Base-by-base conservation (phyloP, 37 sponge, comb jelly and placozoan species). In the Cladorhizidae sp. region DNA sequence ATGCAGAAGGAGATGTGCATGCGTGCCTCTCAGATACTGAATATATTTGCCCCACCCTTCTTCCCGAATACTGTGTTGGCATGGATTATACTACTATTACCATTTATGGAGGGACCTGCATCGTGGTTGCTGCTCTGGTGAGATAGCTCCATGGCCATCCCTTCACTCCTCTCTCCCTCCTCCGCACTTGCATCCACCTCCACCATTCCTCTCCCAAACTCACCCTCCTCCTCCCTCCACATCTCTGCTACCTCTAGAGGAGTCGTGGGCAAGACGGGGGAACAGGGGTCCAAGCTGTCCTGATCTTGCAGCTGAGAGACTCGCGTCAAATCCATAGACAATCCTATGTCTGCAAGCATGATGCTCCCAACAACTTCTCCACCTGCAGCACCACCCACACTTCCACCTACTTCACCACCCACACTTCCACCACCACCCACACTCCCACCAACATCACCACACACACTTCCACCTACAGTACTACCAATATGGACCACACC, bases 241-340 rank as follows among this genome's bases (percentile, higher is more conserved):
- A 58, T 40, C 31, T 56, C 35, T 77, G 20, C 64, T 3, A 70
- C 80, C n/a, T 70, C 68, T 37, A 56, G 22, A 6, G 35, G 37
- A 2, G 80, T 80, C 43, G 81, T 81, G 28, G 81, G 81, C 5
- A 81, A 62, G 5, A 81, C 70, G 3, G 81, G 81, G 29, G 81
- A 81, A 25, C 39, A 9, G 32, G 69, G 80, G 17, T 40, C 56
- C 11, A 41, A 17, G 0, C 49, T 21, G 45, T 78, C 74, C 23
- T 29, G n/a, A 50, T 52, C 51, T 29, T 33, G 42, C 15, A 49
- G 64, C 64, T 17, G 28, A 12, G 64, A 0, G 22, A 77, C 78
- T 8, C 28, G 18, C 0, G 78, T 23, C 78, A 77, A 9, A 65
- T 77, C 64, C 8, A 74, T 54, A 54, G 74, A 74, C 14, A 74